Evolutionary conservation across 2,888 invertebrate genomes (phyloP).

Genomic region (Metacarcinus magister): DNA sequence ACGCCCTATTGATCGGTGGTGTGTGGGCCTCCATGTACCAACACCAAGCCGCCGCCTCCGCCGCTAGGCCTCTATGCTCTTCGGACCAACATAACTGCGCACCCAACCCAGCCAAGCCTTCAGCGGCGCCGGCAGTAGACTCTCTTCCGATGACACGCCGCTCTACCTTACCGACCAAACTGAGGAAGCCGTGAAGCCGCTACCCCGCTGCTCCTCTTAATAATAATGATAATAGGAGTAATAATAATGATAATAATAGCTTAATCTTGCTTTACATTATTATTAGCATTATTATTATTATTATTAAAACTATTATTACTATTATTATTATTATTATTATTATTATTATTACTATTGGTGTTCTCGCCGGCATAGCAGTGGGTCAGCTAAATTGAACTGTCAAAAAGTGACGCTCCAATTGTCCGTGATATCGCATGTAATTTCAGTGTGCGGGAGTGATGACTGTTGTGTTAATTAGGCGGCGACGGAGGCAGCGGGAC

Average conservation of each 20-base stretch:
- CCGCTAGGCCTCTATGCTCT: not conserved
- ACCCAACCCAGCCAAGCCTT: not conserved
- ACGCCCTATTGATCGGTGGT: not conserved
- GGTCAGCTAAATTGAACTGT: constrained; percentile 18
- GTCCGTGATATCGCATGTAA: not conserved
- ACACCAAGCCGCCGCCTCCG: not conserved
- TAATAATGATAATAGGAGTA: not conserved
- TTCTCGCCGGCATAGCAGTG: not conserved
- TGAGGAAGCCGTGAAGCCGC: not conserved
- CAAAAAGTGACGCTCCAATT: constrained; percentile 1
- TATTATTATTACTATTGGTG: not conserved
- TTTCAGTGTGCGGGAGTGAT: constrained; percentile 3
- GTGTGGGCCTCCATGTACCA: not conserved
- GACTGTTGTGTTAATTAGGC: constrained; percentile 29
- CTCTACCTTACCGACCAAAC: too few species aligned
- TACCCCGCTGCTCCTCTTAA: not conserved
- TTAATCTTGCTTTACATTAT: not conserved
- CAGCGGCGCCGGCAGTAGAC: not conserved
- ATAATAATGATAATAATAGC: not conserved
- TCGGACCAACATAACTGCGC: not conserved
- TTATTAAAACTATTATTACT: not conserved
- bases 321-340: not conserved
- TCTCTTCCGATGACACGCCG: not conserved
- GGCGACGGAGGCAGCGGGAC: not conserved
- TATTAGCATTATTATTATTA: not conserved